Evolutionary conservation across 2,797 vertebrate species (phyloP), one percentile per base, ranked within the genome.

Genomic region (Miichthys miiuy): DNA sequence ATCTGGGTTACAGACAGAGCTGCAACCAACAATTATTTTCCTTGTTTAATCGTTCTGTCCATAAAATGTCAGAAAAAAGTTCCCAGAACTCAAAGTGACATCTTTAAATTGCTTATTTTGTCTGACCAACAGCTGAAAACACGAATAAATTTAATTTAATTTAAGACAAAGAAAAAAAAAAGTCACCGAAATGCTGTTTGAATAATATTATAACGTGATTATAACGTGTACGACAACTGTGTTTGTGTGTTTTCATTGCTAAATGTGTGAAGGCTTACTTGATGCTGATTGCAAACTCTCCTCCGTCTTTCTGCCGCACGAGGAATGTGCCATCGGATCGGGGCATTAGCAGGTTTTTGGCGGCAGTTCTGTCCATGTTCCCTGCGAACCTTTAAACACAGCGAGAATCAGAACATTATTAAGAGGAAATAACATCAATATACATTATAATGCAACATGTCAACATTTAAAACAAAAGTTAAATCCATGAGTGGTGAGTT

Each of bases 231-330:
- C 3, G 0, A 9, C 3, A n/a, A 34, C 8, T 38, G 34, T 9
- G 8, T 38, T 9, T 9, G 34, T 27, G 1, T 21, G 17, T 23
- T 60, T 38, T 56, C 12, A 10, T 1, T 61, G 50, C 46, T 41
- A 5, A 21, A 52, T 23, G 0, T 27, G 16, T 14, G 2, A 51
- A 42, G 12, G 11, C 83, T 95, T 93, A 99, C 97, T 97, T 99
- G 92, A 99, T 95, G 84, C 97, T 99, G 95, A 99, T 97, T 56
- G 97, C 97, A 20, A 96, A 99, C 74, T 99, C 97, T 0, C 96
- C 97, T 0, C 94, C 88, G 0, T 97, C 97, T 87, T 99, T 99
- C 90, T 97, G 96, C 20, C 97, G 93, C 75, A 99, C 96, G 38
- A 99, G 92, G 88, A 96, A 98, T 0, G 97, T 97, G 25, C 97